Conservation (phyloP, 2,797 vertebrate genomes). For the Microcaecilia unicolor region DNA sequence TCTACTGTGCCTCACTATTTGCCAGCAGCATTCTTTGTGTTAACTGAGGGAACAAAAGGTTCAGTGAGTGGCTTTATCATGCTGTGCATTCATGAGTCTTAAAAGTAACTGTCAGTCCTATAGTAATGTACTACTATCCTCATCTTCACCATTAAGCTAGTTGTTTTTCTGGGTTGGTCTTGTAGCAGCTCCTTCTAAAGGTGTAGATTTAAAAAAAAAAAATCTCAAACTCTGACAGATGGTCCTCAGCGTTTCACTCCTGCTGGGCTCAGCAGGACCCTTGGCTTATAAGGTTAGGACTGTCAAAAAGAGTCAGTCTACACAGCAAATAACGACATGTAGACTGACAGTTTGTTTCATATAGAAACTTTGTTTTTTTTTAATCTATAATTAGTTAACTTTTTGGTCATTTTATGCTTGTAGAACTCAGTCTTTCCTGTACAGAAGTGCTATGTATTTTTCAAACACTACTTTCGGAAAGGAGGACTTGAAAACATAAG, state of each 20-base stretch:
- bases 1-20: no score
- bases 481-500: constrained; percentile 26
- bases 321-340: constrained; percentile 89
- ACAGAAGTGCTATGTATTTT: constrained; percentile 17
- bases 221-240: constrained; percentile 89
- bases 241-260: constrained; percentile 86
- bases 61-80: no score
- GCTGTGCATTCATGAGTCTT: no score
- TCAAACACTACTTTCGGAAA: constrained; percentile 24
- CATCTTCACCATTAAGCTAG: constrained; percentile 35
- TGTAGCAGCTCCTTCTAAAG: constrained; percentile 47
- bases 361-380: constrained; percentile 75
- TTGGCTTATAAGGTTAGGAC: constrained; percentile 92
- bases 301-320: constrained; percentile 96
- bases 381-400: constrained; percentile 33
- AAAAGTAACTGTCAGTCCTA: constrained; percentile 10
- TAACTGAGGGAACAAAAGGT: no score
- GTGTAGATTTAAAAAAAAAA: constrained; percentile 17
- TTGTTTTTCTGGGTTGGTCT: constrained; percentile 32
- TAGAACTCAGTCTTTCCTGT: constrained; percentile 12
- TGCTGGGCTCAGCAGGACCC: constrained; percentile 90
- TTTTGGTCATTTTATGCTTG: constrained; percentile 33
- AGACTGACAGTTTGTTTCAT: constrained; percentile 78
- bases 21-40: no score
- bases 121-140: not conserved